Evolutionary conservation across 2,113 vertebrate species (phyloP).

Genomic region (Platysternon megacephalum): DNA sequence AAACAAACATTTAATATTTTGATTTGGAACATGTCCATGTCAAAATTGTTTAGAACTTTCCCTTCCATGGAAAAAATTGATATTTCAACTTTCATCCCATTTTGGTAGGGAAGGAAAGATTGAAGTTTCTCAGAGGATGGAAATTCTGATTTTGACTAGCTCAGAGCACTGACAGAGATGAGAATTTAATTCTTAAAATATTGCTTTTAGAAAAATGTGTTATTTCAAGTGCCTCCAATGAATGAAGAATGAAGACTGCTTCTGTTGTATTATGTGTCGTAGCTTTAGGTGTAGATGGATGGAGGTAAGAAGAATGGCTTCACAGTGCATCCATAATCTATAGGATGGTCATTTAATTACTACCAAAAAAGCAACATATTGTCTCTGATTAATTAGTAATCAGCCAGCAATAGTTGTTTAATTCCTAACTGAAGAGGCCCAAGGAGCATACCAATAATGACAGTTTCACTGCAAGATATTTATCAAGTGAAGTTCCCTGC

Average conservation of each 20-base stretch:
- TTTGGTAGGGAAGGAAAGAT: background rate
- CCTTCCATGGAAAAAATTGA: rapidly evolving
- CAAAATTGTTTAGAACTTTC: background rate
- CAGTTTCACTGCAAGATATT: background rate
- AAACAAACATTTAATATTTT: background rate
- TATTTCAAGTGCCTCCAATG: background rate
- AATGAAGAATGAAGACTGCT: background rate
- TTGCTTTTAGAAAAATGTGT: background rate
- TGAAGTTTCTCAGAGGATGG: too few species aligned
- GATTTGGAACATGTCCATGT: background rate
- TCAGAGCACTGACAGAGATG: background rate
- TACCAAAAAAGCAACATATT: rapidly evolving
- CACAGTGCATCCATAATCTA: background rate
- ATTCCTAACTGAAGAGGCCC: background rate
- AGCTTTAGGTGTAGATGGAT: background rate
- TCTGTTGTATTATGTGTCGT: background rate
- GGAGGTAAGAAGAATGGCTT: background rate
- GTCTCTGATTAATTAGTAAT: background rate
- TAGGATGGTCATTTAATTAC: background rate
- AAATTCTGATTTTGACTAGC: too few species aligned
- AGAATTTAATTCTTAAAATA: background rate
- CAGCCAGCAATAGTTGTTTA: background rate
- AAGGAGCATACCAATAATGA: background rate
- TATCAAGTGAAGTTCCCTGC: background rate
- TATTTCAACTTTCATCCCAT: background rate